A percentile compares a stretch with the other conserved stretches of the same genome.
These are phyloP conservation scores for Apogon talboti DNA, from an alignment of 2,797 vertebrate genomes.

Conservation along the genomic window DNA sequence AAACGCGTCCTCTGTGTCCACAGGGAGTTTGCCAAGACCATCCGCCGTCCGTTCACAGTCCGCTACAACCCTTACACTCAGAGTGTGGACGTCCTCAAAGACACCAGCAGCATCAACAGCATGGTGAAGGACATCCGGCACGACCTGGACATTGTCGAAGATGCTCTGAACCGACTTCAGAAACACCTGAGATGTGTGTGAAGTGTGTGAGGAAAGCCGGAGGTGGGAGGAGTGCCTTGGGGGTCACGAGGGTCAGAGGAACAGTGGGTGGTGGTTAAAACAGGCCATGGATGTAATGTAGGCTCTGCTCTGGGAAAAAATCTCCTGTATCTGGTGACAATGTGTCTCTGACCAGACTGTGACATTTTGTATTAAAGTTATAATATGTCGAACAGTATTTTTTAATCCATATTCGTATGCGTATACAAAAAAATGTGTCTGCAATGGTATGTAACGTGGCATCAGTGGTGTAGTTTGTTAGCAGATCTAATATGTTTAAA, in stretches of 20 bases:
- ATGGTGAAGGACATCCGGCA: conserved; percentile 90
- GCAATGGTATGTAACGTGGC: background rate
- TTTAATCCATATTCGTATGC: no score
- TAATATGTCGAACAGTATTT: no score
- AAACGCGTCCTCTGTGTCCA: background rate
- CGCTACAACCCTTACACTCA: conserved; percentile 93
- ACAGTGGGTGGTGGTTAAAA: no score
- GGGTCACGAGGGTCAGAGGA: background rate
- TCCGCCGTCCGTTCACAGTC: conserved; percentile 91
- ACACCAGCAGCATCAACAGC: conserved; percentile 87
- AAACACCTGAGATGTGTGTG: conserved; percentile 68
- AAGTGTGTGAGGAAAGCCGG: background rate
- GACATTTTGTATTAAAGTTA: no score
- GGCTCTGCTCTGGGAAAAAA: background rate
- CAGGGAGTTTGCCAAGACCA: conserved; percentile 94
- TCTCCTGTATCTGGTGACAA: background rate
- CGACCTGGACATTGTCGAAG: conserved; percentile 90
- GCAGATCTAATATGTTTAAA: background rate
- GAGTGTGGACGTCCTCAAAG: conserved; percentile 90
- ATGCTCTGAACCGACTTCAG: conserved; percentile 89
- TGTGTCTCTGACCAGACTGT: no score
- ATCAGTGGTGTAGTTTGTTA: background rate
- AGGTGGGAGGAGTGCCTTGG: conserved; percentile 3
- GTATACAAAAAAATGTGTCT: no score
- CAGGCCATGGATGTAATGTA: background rate